Evolutionary conservation across 2,888 invertebrate species (phyloP).

Genomic region (Phaedon cochleariae): DNA sequence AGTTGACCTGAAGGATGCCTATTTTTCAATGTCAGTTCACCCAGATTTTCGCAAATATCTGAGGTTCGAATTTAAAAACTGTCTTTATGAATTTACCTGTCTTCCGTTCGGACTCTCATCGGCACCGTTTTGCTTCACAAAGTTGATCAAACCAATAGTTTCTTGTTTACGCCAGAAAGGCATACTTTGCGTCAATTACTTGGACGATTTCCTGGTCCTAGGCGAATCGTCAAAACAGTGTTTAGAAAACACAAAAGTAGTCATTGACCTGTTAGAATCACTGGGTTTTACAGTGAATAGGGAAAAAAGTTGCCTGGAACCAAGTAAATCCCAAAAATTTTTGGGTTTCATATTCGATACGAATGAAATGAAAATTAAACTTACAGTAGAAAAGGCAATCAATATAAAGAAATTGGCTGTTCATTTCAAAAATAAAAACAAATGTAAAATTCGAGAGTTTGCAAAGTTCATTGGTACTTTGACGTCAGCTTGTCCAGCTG

Average conservation of each 20-base stretch:
- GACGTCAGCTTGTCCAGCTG: no score
- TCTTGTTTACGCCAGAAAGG: conserved; percentile 27
- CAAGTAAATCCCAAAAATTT: conserved; percentile 30
- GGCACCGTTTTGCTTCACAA: conserved; percentile 44
- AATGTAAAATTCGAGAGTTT: conserved; percentile 20
- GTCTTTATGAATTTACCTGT: no score
- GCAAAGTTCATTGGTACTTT: no score
- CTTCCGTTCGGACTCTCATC: conserved; percentile 13
- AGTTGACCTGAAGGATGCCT: no score
- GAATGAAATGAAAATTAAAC: no score
- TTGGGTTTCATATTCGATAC: conserved; percentile 38
- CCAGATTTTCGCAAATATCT: no score
- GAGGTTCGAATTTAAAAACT: no score
- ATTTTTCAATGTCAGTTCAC: no score
- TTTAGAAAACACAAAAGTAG: no score
- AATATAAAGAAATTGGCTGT: conserved; percentile 2
- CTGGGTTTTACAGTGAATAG: conserved; percentile 40
- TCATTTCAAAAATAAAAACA: neutral
- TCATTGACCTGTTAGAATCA: conserved; percentile 10
- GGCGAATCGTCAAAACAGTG: conserved; percentile 30
- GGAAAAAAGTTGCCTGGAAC: conserved; percentile 35
- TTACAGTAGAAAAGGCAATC: conserved; percentile 17
- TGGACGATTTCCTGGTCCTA: no score
- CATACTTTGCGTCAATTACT: conserved; percentile 33
- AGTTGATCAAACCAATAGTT: conserved; percentile 43